Base-by-base conservation (phyloP, 2,797 vertebrate species). In the Aselliscus stoliczkanus region DNA sequence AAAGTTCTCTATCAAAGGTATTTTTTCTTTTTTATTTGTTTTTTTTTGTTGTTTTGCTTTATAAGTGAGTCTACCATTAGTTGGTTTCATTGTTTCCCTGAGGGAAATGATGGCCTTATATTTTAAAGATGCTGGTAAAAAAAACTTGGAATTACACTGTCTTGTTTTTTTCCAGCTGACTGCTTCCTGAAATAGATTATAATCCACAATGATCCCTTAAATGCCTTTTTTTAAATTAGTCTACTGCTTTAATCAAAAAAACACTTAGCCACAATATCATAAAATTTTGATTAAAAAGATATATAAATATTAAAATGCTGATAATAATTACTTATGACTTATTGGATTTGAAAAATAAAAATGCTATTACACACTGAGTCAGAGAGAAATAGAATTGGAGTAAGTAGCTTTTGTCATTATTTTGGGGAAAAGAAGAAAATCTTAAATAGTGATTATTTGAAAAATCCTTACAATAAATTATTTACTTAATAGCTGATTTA, bases 51-150 rank as follows among this genome's bases (percentile, higher is more conserved):
- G 9, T 20, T 50, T 54, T 79, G 29, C 65, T 34, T 95, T 69
- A 50, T 31, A 93, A 73, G 50, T 82, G 87, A 65, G 7, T 23
- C 90, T 94, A 72, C 75, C 31, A 10, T 84, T 23, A 60, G n/a
- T 96, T 90, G 72, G 70, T 84, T 96, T 94, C 44, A 89, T 77
- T 92, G 82, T 50, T 96, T 31, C 14, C 56, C 37, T 88, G 8
- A 69, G 72, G 83, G 90, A 96, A 97, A 95, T 88, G 10, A 90
- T 54, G 23, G 65, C 67, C 3, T 97, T 95, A 39, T 73, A 64
- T 90, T 97, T 97, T 88, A 90, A 97, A 96, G 39, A 76, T 93
- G 2, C 79, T 97, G 91, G 75, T 89, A 8, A 96, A 96, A 96
- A 96, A 91, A 62, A 13, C 21, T 90, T 95, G 69, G 75, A 95